Base-by-base conservation (phyloP, 2,888 invertebrate genomes). In the Villa cingulata region DNA sequence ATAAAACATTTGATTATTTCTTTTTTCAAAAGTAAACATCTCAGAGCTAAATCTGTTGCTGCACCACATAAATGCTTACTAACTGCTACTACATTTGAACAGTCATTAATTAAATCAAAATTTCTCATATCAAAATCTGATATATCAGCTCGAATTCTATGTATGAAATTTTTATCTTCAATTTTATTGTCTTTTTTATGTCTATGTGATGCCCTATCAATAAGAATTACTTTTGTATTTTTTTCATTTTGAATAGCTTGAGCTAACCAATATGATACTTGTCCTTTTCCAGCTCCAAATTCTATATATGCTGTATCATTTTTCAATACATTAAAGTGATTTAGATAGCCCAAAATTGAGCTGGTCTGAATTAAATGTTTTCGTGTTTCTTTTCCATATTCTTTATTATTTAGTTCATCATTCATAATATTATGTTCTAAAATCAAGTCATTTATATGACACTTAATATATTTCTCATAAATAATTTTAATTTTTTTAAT, bases 31-130 rank as follows among this genome's bases (percentile, higher is more conserved):
- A 61, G 49, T 4, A 86, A 61, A 63, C 87, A 86, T 37, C 80
- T 75, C 48, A 89, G 62, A 2, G 86, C 80, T 56, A 83, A 75
- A 70, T 88, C 88, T 46, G 90, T 91, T 36, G 91, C 92, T 27
- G 75, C 80, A 0, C 92, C 92, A 67, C 92, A 92, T 37, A 92
- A 74, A 66, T 92, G 92, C 67, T 92, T 94, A 2, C 90, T 86
- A 19, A 88, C 70, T 0, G 81, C 89, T 27, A 90, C 81, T 40
- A 86, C 73, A 34, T 75, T 64, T 7, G 61, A 56, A 7, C 69
- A 57, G 18, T 68, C 70, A 9, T 65, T 59, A 1, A 68, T 46
- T 4, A 66, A 65, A 10, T 70, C 68, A 20, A 82, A 62, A 50
- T 73, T 66, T 10, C 73, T 72, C 53, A 91, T 68, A 56, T 75